A percentile compares a stretch with the other conserved stretches of the same genome.
Conservation (phyloP, 1,140 invertebrate species). For the Onthophagus taurus region DNA sequence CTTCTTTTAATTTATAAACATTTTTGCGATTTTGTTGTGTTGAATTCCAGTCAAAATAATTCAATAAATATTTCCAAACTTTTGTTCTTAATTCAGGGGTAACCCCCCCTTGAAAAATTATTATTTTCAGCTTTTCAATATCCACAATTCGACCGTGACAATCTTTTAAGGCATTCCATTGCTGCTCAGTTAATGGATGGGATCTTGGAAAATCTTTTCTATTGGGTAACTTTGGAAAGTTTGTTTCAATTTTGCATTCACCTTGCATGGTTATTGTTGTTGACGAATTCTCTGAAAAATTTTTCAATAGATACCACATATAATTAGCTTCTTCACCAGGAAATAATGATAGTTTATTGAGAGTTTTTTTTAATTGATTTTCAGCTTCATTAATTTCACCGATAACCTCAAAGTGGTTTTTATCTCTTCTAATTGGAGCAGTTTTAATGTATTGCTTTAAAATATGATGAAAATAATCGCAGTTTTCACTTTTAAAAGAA, state of each 20-base stretch:
- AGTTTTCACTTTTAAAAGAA: conserved; percentile 79
- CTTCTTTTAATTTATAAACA: conserved; percentile 58
- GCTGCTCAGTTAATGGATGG: conserved; percentile 60
- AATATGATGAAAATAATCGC: conserved; percentile 62
- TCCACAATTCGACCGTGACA: conserved; percentile 64
- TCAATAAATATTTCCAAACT: conserved; percentile 93
- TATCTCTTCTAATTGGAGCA: conserved; percentile 57
- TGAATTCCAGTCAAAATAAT: conserved; percentile 79
- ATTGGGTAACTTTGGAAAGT: conserved; percentile 47
- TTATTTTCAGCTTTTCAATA: conserved; percentile 57
- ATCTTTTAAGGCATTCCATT: conserved; percentile 73
- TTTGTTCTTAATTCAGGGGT: conserved; percentile 62
- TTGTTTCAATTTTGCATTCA: conserved; percentile 60
- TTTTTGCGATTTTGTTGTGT: conserved; percentile 61
- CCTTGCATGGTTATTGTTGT: conserved; percentile 42
- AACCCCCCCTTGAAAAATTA: conserved; percentile 74
- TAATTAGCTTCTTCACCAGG: conserved; percentile 58
- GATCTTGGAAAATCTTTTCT: conserved; percentile 49
- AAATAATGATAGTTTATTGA: conserved; percentile 76
- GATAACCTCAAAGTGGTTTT: conserved; percentile 57
- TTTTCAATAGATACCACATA: conserved; percentile 60
- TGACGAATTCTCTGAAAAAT: conserved; percentile 62
- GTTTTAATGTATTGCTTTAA: conserved; percentile 51
- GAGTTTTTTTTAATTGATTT: conserved; percentile 68
- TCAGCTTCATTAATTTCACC: conserved; percentile 46